Percentiles rank a stretch among this genome's conserved stretches.
Conservation (phyloP, 2,113 vertebrate species). For the Xiphophorus maculatus region DNA sequence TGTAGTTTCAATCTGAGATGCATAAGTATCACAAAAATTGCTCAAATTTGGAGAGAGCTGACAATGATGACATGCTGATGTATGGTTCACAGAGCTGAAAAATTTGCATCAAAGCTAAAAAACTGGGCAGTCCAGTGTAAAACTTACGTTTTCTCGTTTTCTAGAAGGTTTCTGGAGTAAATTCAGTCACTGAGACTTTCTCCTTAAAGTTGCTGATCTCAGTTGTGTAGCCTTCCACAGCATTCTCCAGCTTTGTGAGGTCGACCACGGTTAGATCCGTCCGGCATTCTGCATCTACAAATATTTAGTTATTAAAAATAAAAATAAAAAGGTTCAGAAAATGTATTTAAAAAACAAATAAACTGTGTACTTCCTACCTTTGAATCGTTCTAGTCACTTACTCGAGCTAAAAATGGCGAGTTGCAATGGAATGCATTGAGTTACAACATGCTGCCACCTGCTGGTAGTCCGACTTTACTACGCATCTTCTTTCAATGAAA, state of each 20-base stretch:
- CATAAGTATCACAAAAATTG: too few relatives aligned
- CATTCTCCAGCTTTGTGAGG: background rate
- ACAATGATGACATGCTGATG: too few relatives aligned
- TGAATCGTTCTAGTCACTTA: background rate
- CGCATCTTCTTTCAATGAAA: background rate
- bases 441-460: conserved; percentile 21
- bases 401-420: too few relatives aligned
- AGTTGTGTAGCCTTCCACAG: background rate
- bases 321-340: background rate
- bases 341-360: background rate
- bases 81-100: too few relatives aligned
- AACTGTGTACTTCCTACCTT: background rate
- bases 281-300: background rate
- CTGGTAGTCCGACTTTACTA: conserved; percentile 2
- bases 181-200: background rate
- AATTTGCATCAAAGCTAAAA: background rate
- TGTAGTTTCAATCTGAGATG: too few relatives aligned
- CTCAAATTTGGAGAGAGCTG: too few relatives aligned
- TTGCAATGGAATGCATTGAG: background rate
- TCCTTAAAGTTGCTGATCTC: background rate
- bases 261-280: background rate
- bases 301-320: background rate
- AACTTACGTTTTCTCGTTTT: background rate
- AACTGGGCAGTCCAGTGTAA: background rate
- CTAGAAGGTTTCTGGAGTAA: background rate